These are phyloP conservation scores for Dendrocopos noguchii DNA, from an alignment of 2,113 vertebrate species.

Conservation along the genomic window DNA sequence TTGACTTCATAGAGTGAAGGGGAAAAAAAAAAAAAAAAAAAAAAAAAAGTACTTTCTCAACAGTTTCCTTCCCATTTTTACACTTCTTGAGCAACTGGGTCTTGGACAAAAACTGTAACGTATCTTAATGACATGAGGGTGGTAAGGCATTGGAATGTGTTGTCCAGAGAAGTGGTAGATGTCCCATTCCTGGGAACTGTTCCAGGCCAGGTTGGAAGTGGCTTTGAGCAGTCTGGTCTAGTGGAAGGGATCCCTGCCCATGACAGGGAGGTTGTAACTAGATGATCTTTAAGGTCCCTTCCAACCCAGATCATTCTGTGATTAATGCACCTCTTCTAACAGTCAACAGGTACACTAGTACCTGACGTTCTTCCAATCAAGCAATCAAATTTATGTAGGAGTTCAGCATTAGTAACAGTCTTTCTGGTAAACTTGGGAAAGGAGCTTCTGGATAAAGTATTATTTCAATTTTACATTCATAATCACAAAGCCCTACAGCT, in stretches of 20 bases:
- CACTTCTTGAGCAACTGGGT: background rate
- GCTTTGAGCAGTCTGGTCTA: too few relatives aligned
- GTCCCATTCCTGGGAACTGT: too few relatives aligned
- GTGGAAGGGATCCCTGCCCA: too few relatives aligned
- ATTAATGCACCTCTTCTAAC: background rate
- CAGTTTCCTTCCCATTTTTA: background rate
- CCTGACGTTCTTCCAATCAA: background rate
- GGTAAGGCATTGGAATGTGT: too few relatives aligned
- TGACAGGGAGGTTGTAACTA: too few relatives aligned
- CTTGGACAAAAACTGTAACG: fast-evolving
- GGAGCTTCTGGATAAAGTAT: background rate
- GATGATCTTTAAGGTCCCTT: too few relatives aligned
- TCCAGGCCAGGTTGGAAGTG: too few relatives aligned
- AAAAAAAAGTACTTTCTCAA: background rate
- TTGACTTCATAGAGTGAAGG: background rate
- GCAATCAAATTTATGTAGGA: background rate
- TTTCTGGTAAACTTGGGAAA: background rate
- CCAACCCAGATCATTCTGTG: too few relatives aligned
- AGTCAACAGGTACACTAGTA: background rate
- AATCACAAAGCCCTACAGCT: background rate
- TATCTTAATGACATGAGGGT: background rate
- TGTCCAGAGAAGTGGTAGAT: too few relatives aligned
- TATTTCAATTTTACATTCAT: background rate
- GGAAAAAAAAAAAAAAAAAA: too few relatives aligned
- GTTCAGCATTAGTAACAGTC: background rate